phyloP scores from a whole-genome alignment of 2,888 invertebrate species.

The Osmoderma eremita region DNA sequence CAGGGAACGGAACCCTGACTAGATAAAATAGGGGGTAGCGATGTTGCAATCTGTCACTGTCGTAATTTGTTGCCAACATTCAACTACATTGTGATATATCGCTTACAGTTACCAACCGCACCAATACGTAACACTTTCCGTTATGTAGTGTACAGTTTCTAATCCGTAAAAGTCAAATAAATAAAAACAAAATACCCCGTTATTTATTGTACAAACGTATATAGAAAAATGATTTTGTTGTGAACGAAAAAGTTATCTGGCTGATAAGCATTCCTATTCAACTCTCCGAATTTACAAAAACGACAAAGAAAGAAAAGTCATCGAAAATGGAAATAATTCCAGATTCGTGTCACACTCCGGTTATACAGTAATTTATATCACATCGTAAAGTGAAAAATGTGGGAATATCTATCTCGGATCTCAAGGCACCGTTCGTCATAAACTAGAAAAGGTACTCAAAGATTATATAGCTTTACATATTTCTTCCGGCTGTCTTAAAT shows the following conservation, averaged over 20 bases:
- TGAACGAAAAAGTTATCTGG: no score
- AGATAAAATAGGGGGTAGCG: neutral
- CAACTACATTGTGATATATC: slow-evolving; percentile 29
- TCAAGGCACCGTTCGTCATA: neutral
- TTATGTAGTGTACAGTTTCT: slow-evolving; percentile 8
- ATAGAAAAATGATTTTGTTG: no score
- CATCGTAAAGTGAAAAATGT: slow-evolving; percentile 22
- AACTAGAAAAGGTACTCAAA: slow-evolving; percentile 21
- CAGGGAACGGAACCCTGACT: neutral
- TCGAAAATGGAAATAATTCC: neutral
- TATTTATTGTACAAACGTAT: no score
- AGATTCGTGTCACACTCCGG: neutral
- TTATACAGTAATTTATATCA: slow-evolving; percentile 23
- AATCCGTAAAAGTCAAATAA: neutral
- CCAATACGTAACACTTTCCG: no score
- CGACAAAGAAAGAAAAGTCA: no score
- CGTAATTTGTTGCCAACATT: slow-evolving; percentile 21
- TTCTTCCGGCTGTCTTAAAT: slow-evolving; percentile 1
- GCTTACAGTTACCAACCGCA: slow-evolving; percentile 7
- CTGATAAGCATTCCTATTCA: no score
- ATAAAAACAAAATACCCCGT: neutral
- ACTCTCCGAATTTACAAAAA: no score
- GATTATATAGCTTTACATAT: slow-evolving; percentile 21
- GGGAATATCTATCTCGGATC: slow-evolving; percentile 5
- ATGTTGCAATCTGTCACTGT: slow-evolving; percentile 27